Percentiles rank a stretch among this genome's conserved stretches.
These are phyloP conservation scores for Epistrophella euchroma DNA, from an alignment of 2,888 invertebrate species.

Conservation along the genomic window DNA sequence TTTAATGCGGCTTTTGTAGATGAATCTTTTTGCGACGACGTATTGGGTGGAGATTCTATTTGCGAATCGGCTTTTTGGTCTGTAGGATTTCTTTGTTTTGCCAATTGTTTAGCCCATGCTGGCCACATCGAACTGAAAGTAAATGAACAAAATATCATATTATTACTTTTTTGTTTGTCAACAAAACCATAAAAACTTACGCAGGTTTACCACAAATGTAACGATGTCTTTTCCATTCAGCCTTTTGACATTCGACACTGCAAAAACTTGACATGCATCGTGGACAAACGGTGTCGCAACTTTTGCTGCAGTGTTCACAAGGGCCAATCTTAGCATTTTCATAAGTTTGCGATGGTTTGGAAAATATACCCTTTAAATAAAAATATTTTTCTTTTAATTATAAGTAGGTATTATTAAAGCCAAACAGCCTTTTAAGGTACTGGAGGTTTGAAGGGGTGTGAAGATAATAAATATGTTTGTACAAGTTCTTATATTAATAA, in stretches of 20 bases:
- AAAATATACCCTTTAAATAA: conserved; percentile 48
- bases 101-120: conserved; percentile 4
- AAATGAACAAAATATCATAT: neutral
- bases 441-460: neutral
- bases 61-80: neutral
- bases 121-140: conserved; percentile 17
- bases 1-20: conserved; percentile 46
- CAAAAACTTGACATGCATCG: conserved; percentile 79
- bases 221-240: conserved; percentile 79
- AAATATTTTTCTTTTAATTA: neutral
- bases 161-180: neutral
- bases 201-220: conserved; percentile 78
- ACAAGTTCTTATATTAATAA: no score
- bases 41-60: neutral
- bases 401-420: neutral
- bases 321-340: conserved; percentile 43
- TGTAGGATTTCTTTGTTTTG: conserved; percentile 4
- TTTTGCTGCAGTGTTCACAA: conserved; percentile 76
- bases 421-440: neutral
- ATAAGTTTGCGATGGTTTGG: conserved; percentile 4
- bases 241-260: conserved; percentile 79
- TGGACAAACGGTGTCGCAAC: conserved; percentile 77
- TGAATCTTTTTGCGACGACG: conserved; percentile 12
- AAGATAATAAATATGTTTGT: no score
- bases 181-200: conserved; percentile 68